Conservation (phyloP, 2,797 vertebrate species). For the Cottoperca gobio region DNA sequence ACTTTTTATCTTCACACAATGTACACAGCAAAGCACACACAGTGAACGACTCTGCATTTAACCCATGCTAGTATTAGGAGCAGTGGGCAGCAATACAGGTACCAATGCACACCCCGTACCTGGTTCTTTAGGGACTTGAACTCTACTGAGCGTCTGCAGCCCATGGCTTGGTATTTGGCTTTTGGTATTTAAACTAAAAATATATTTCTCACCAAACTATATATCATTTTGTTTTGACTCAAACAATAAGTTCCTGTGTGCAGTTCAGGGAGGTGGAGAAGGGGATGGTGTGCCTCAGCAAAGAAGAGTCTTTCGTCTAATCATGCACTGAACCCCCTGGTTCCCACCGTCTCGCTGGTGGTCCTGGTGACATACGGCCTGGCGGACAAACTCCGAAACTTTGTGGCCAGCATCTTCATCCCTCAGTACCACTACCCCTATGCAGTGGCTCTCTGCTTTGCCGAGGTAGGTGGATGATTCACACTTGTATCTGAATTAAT, state of each 20-base stretch:
- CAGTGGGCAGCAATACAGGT: too few relatives aligned
- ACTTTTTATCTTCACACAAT: too few relatives aligned
- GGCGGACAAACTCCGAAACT: conserved; percentile 77
- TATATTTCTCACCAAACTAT: background rate
- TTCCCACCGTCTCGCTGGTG: conserved; percentile 58
- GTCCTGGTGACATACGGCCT: conserved; percentile 71
- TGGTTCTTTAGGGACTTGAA: too few relatives aligned
- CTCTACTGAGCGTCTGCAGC: too few relatives aligned
- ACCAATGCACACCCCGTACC: too few relatives aligned
- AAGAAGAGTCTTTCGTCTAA: conserved; percentile 43
- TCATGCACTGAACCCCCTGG: conserved; percentile 55
- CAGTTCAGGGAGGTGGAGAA: conserved; percentile 58
- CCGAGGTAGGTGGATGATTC: conserved; percentile 77
- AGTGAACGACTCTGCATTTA: too few relatives aligned
- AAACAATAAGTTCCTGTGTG: conserved; percentile 4
- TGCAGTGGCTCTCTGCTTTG: conserved; percentile 77
- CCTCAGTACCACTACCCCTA: conserved; percentile 86
- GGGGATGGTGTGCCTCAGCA: conserved; percentile 27
- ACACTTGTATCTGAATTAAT: background rate
- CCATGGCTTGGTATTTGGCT: too few relatives aligned
- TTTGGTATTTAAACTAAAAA: background rate
- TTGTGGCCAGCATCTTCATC: conserved; percentile 82
- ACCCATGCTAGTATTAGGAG: too few relatives aligned
- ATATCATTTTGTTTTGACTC: background rate
- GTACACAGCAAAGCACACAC: too few relatives aligned